Conservation (phyloP, 2,888 invertebrate species). For the Atrina japonica region DNA sequence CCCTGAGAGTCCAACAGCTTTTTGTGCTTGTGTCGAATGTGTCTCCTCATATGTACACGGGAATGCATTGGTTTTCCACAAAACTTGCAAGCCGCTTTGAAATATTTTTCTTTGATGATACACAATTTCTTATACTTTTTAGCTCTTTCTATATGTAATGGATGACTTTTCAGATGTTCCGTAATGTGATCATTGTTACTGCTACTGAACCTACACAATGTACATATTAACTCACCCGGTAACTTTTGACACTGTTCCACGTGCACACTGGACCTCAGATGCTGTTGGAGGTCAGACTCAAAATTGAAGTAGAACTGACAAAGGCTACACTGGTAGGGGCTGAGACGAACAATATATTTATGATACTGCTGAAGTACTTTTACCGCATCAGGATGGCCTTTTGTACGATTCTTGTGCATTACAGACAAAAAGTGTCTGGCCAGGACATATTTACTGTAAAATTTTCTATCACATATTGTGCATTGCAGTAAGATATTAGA, state of each 20-base stretch:
- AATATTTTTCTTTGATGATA: constrained; percentile 71
- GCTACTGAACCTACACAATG: constrained; percentile 69
- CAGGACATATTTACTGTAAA: constrained; percentile 72
- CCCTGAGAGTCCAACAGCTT: constrained; percentile 23
- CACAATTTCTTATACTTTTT: constrained; percentile 60
- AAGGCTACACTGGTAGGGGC: constrained; percentile 91
- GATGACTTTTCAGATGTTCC: constrained; percentile 55
- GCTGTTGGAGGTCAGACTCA: constrained; percentile 85
- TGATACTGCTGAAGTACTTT: constrained; percentile 89
- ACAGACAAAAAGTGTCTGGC: constrained; percentile 87
- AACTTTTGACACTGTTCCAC: constrained; percentile 60
- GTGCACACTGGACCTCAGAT: constrained; percentile 67
- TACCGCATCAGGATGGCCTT: constrained; percentile 81
- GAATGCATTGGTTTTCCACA: constrained; percentile 71
- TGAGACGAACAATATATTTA: constrained; percentile 88
- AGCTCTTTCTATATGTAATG: constrained; percentile 53
- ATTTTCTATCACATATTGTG: constrained; percentile 73
- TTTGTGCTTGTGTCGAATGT: constrained; percentile 64
- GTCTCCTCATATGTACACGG: constrained; percentile 65
- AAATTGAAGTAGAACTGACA: constrained; percentile 92
- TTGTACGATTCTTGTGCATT: constrained; percentile 89
- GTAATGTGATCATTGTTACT: constrained; percentile 63
- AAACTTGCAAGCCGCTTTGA: constrained; percentile 69
- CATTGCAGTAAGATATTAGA: constrained; percentile 39
- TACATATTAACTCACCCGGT: constrained; percentile 74